These are phyloP conservation scores for Chaetops frenatus DNA, from an alignment of 2,113 vertebrate species.

Conservation along the genomic window DNA sequence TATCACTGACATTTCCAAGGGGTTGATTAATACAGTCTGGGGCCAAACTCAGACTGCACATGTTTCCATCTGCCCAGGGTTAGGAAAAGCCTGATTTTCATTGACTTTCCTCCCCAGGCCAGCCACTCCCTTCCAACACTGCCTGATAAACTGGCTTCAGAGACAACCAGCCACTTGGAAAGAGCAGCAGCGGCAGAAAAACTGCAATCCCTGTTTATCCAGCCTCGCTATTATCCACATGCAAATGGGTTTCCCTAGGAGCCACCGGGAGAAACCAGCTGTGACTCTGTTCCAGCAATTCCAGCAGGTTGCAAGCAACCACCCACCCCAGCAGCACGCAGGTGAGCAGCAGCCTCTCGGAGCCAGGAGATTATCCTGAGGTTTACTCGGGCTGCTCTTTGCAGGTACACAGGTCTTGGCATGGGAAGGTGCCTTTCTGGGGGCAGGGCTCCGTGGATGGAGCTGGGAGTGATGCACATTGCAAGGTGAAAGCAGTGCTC, in stretches of 20 bases:
- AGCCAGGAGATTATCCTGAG: not conserved
- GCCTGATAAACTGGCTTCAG: conserved; percentile 59
- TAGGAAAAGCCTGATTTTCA: conserved; percentile 41
- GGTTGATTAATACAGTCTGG: conserved; percentile 9
- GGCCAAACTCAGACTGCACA: not conserved
- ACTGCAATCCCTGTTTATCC: conserved; percentile 11
- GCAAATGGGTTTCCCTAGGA: not conserved
- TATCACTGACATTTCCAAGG: not conserved
- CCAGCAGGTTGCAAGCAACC: not conserved
- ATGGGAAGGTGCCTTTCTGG: not conserved
- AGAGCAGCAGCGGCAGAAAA: not conserved
- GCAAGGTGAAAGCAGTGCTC: not conserved
- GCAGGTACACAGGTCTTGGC: not conserved
- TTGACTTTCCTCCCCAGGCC: conserved; percentile 6
- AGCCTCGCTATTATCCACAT: not conserved
- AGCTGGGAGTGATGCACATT: fast-evolving
- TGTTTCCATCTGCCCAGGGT: conserved; percentile 34
- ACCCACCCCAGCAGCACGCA: not conserved
- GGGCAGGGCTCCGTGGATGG: not conserved
- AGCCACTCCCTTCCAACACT: conserved; percentile 43
- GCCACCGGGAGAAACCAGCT: not conserved
- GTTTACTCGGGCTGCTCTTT: not conserved
- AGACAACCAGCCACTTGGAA: conserved; percentile 18
- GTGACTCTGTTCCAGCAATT: not conserved
- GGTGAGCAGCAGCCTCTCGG: not conserved